Conservation (phyloP, 2,113 vertebrate species). For the Phylloscopus whistleri region DNA sequence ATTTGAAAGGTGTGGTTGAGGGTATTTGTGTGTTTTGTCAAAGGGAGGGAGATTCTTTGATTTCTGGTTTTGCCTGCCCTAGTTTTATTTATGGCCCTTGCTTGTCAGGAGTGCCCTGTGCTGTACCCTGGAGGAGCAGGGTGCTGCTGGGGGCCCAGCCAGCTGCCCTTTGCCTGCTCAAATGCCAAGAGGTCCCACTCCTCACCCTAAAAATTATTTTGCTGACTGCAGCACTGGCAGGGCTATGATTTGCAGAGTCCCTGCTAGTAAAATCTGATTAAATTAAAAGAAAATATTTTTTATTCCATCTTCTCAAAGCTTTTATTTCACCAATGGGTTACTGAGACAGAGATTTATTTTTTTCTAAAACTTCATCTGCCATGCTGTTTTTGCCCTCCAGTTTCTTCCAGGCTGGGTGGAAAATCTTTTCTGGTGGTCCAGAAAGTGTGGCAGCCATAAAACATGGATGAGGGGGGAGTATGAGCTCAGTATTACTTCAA, state of each 20-base stretch:
- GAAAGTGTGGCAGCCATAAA: not conserved
- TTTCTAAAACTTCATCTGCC: not conserved
- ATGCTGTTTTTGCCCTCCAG: not conserved
- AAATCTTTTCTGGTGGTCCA: not conserved
- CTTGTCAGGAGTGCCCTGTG: not conserved
- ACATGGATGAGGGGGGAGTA: fast-evolving
- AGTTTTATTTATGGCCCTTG: not conserved
- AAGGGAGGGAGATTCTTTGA: not conserved
- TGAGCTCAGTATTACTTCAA: not conserved
- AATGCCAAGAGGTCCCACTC: not conserved
- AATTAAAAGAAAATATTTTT: not conserved
- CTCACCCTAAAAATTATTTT: not conserved
- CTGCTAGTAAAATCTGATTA: not conserved
- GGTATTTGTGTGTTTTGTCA: not conserved
- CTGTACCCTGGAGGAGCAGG: fast-evolving
- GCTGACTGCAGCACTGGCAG: not conserved
- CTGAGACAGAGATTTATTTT: not conserved
- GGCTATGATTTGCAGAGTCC: not conserved
- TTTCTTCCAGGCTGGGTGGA: not conserved
- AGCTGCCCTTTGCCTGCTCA: not conserved
- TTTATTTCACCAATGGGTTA: not conserved
- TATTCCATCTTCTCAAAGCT: not conserved
- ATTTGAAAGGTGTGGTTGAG: not conserved
- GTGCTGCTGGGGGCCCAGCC: not conserved
- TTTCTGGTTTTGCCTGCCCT: not conserved